A percentile compares a stretch with the other conserved stretches of the same genome.
phyloP scores from a whole-genome alignment of 2,113 vertebrate species.

The Vanacampus margaritifer region DNA sequence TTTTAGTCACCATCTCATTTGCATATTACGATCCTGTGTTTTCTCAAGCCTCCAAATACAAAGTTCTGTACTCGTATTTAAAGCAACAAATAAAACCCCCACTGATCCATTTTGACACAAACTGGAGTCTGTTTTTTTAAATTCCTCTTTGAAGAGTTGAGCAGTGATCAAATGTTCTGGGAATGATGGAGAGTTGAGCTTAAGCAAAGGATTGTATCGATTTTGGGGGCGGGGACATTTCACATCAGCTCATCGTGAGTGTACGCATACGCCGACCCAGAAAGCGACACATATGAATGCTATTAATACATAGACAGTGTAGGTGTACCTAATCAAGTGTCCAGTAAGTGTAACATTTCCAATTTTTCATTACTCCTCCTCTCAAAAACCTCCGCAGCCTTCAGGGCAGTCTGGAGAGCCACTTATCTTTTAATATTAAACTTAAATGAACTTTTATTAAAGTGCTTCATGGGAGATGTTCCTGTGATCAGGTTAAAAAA shows the following conservation, averaged over 20 bases:
- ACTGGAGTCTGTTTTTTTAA: slow-evolving; percentile 37
- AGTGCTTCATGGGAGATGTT: not conserved
- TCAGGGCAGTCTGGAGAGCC: not conserved
- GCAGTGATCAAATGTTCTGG: not conserved
- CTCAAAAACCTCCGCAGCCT: not conserved
- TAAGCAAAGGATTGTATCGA: not conserved
- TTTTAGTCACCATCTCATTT: not conserved
- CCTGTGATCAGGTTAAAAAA: not conserved
- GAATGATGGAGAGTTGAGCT: not conserved
- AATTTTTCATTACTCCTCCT: not conserved
- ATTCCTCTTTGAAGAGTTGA: not conserved
- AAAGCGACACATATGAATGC: too few relatives aligned
- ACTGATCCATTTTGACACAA: slow-evolving; percentile 73
- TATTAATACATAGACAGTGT: not conserved
- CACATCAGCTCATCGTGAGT: not conserved
- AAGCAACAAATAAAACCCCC: slow-evolving; percentile 63
- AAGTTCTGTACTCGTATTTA: slow-evolving; percentile 68
- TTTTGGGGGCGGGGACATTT: not conserved
- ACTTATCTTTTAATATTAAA: not conserved
- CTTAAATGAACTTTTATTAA: not conserved
- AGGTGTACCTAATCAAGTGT: not conserved
- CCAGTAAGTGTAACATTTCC: not conserved
- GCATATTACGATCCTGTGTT: not conserved
- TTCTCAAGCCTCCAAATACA: slow-evolving; percentile 22
- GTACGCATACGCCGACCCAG: not conserved